phyloP scores from a whole-genome alignment of 2,113 vertebrate genomes.

The Saccopteryx bilineata region DNA sequence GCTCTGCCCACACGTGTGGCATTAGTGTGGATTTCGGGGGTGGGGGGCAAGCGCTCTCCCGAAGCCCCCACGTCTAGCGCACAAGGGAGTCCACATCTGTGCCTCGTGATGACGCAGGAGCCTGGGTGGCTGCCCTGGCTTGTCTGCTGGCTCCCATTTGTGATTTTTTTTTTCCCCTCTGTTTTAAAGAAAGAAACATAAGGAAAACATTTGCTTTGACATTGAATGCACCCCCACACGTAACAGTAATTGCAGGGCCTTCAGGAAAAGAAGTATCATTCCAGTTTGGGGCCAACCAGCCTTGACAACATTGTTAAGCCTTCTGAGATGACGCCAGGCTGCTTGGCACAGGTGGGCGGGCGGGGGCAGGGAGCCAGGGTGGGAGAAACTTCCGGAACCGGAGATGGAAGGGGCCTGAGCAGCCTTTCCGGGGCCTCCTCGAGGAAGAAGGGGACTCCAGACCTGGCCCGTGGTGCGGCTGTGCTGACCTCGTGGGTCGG shows the following conservation, averaged over 20 bases:
- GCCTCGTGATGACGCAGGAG: rapidly evolving
- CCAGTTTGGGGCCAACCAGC: conserved; percentile 65
- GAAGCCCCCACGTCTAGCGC: background rate
- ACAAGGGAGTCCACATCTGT: background rate
- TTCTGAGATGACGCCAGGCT: background rate
- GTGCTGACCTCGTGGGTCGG: background rate
- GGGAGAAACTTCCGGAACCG: background rate
- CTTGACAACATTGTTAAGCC: conserved; percentile 53
- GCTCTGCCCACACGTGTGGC: background rate
- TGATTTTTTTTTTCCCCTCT: background rate
- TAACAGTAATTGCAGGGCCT: conserved; percentile 76
- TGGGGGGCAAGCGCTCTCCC: background rate
- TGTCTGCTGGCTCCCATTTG: conserved; percentile 73
- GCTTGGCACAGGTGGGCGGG: background rate
- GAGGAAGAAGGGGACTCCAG: background rate
- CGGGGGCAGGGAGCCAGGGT: rapidly evolving
- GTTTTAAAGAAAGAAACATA: conserved; percentile 80
- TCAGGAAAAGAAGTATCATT: conserved; percentile 60
- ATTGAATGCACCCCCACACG: conserved; percentile 75
- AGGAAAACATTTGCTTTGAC: conserved; percentile 84
- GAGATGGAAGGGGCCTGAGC: rapidly evolving
- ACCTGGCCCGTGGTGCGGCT: too few relatives aligned
- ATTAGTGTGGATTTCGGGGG: background rate
- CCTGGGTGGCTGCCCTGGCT: conserved; percentile 24
- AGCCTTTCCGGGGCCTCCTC: background rate